These are phyloP conservation scores for Mesocricetus auratus DNA, from an alignment of 2,113 vertebrate genomes.

Conservation along the genomic window DNA sequence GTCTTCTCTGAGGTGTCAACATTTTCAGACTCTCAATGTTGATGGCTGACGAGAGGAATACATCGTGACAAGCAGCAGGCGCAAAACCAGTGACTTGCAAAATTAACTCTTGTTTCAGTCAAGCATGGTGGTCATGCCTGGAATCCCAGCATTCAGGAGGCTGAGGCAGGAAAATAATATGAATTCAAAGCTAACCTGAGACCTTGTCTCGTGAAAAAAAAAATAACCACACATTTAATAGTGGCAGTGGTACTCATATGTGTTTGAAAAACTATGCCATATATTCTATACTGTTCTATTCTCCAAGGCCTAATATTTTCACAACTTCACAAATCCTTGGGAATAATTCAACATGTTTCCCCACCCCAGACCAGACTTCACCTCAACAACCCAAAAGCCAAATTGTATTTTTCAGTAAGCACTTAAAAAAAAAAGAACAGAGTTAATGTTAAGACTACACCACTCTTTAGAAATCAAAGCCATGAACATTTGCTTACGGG, in stretches of 20 bases:
- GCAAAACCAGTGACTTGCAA: background rate
- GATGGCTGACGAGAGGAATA: background rate
- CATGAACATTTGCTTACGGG: background rate
- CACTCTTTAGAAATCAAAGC: conserved; percentile 33
- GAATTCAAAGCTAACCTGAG: background rate
- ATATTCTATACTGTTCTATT: background rate
- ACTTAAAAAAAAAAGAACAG: background rate
- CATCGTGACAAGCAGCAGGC: background rate
- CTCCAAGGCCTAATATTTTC: background rate
- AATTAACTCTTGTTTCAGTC: background rate
- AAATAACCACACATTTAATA: background rate
- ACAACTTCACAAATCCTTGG: background rate
- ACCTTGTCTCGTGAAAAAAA: background rate
- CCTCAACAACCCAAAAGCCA: background rate
- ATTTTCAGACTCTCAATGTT: background rate
- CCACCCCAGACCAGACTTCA: background rate
- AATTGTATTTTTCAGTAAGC: conserved; percentile 26
- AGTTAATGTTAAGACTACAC: background rate
- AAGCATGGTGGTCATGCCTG: too few species aligned
- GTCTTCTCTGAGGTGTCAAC: background rate
- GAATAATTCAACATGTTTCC: background rate
- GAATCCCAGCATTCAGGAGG: background rate
- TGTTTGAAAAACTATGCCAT: conserved; percentile 28
- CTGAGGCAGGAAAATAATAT: background rate
- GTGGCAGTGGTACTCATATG: background rate